Conservation (phyloP, 2,113 vertebrate genomes). For the Okapia johnstoni region DNA sequence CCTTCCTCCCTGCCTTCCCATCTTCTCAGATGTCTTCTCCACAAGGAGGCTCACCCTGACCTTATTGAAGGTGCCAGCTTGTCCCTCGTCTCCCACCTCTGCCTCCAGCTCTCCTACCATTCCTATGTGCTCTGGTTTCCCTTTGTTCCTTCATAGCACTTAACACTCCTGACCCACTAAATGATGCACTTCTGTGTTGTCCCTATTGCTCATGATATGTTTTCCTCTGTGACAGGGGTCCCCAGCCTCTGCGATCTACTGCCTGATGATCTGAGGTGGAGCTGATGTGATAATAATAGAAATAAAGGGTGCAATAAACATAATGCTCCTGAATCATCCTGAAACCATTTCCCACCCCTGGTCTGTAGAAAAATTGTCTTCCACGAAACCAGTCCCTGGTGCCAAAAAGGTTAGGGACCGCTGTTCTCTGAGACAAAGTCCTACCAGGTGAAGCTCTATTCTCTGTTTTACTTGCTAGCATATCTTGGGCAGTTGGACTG, state of each 20-base stretch:
- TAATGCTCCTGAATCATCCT: background rate
- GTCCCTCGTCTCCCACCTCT: background rate
- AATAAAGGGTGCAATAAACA: background rate
- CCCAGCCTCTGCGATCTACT: background rate
- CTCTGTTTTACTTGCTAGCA: background rate
- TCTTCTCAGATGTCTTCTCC: background rate
- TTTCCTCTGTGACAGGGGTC: background rate
- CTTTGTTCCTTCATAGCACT: too few species aligned
- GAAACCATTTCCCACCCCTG: background rate
- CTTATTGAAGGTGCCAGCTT: background rate
- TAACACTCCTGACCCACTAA: background rate
- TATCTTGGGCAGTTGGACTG: background rate
- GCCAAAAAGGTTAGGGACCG: background rate
- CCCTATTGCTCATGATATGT: too few species aligned
- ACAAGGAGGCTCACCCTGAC: background rate
- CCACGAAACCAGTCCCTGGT: background rate
- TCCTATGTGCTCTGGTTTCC: background rate
- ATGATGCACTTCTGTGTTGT: rapidly evolving
- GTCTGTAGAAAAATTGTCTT: background rate
- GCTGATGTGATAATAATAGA: background rate
- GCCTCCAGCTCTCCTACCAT: rapidly evolving
- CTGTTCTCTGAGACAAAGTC: background rate
- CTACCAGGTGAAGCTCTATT: rapidly evolving
- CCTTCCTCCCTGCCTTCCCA: background rate
- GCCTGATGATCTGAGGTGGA: background rate